These are phyloP conservation scores for Dendrolimus pini DNA, from an alignment of 2,888 invertebrate species.

Conservation along the genomic window DNA sequence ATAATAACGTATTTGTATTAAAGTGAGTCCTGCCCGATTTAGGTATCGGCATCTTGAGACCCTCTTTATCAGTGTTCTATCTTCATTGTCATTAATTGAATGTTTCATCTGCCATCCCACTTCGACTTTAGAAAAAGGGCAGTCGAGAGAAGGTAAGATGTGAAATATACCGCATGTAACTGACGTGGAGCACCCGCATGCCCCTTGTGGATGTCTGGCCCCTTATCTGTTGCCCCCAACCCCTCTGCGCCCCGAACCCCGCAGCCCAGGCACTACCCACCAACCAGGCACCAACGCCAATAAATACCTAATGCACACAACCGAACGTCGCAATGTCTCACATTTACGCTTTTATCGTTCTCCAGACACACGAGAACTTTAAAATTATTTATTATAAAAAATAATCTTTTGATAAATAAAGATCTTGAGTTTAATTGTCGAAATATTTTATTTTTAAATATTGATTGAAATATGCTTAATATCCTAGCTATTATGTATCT, in stretches of 20 bases:
- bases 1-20: too few relatives aligned
- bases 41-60: slow-evolving; percentile 20
- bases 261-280: slow-evolving; percentile 12
- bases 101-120: slow-evolving; percentile 74
- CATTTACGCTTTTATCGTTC: slow-evolving; percentile 49
- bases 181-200: slow-evolving; percentile 66
- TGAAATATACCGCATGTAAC: slow-evolving; percentile 62
- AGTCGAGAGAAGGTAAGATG: slow-evolving; percentile 89
- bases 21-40: not conserved
- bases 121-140: slow-evolving; percentile 87
- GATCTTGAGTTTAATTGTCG: not conserved
- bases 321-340: slow-evolving; percentile 31
- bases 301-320: not conserved
- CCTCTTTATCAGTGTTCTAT: slow-evolving; percentile 43
- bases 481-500: not conserved
- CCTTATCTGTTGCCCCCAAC: slow-evolving; percentile 19
- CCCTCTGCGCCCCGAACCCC: slow-evolving; percentile 15
- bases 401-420: slow-evolving; percentile 1
- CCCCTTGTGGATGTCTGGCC: slow-evolving; percentile 46
- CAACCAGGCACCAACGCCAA: slow-evolving; percentile 1
- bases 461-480: not conserved
- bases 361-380: slow-evolving; percentile 13
- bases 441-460: not conserved
- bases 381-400: slow-evolving; percentile 1
- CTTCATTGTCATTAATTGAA: slow-evolving; percentile 69